Base-by-base conservation (phyloP, 37 sponge, comb jelly and placozoan genomes). In the Mnemiopsis leidyi region DNA sequence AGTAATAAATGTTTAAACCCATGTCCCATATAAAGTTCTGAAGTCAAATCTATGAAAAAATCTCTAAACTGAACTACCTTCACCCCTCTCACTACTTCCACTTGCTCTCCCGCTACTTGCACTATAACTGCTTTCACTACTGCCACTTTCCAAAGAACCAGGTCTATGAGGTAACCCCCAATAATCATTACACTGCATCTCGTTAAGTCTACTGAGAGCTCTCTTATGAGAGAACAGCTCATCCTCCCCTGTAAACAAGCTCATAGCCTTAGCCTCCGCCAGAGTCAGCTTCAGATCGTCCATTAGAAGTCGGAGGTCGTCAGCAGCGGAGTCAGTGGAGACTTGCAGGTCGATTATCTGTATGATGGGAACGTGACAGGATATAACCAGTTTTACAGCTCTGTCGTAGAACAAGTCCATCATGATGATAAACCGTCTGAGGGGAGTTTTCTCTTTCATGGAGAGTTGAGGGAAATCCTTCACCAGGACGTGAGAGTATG, bases 171-270 rank as follows among this genome's bases (percentile, higher is more conserved):
- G 76, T 48, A 75, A 67, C 3, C 92, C 90, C 96, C 95, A 95
- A 90, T 97, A 97, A 25, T 92, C 85, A 7, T 94, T 85, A 1
- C 94, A 93, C 93, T 97, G 96, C 97, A 97, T 97, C 92, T 97
- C 97, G 2, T 36, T 32, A 69, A 97, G 94, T 26, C 97, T 69
- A 7, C 96, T 96, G 48, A 97, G 68, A 0, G 95, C 95, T 71
- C 97, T 93, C 69, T 96, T 79, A 38, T 94, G 95, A 0, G 96
- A 93, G 92, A 95, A 97, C 34, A 95, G 69, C 94, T 97, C 97
- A 37, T 97, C 97, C 75, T 97, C 97, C 32, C 96, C 97, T 39
- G 97, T 97, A 94, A 97, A 96, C 40, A 97, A 94, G 75, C 94
- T 95, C 37, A 95, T 95, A 29, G 61, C 37, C 69, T 67, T 92